phyloP scores from a whole-genome alignment of 2,113 vertebrate species.

The Syngnathus scovelli region DNA sequence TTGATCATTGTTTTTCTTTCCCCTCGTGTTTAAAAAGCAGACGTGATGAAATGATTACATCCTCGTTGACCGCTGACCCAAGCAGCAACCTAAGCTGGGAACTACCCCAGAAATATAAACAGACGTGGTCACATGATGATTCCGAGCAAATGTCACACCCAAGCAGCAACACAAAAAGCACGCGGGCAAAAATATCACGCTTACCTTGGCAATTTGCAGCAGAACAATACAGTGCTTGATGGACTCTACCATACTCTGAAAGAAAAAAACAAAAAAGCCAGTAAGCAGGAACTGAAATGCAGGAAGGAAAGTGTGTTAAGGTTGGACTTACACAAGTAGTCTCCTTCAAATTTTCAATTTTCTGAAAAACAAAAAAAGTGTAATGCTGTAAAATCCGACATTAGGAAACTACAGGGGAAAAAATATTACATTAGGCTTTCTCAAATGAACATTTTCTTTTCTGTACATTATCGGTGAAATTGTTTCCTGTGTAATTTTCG shows the following conservation, averaged over 20 bases:
- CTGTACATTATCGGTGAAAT: not conserved
- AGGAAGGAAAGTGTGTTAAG: constrained; percentile 12
- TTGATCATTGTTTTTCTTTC: not conserved
- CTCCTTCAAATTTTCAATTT: constrained; percentile 94
- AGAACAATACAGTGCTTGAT: constrained; percentile 99
- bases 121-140: not conserved
- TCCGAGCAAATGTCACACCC: constrained; percentile 12
- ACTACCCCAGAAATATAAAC: constrained; percentile 29
- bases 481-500: not conserved
- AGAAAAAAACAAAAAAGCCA: constrained; percentile 45
- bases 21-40: not conserved
- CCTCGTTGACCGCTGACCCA: constrained; percentile 39
- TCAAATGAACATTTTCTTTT: not conserved
- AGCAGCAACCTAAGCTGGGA: constrained; percentile 43
- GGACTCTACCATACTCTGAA: constrained; percentile 98
- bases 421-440: not conserved
- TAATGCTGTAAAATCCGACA: constrained; percentile 6
- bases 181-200: constrained; percentile 17
- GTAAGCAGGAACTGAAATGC: constrained; percentile 1
- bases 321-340: constrained; percentile 91
- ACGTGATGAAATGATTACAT: constrained; percentile 59
- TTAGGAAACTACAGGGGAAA: not conserved
- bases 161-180: constrained; percentile 1
- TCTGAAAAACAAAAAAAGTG: constrained; percentile 70
- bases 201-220: constrained; percentile 99